Percentiles rank a stretch among this genome's conserved stretches.
phyloP scores from a whole-genome alignment of 2,888 invertebrate genomes.

The Melanchra persicariae region DNA sequence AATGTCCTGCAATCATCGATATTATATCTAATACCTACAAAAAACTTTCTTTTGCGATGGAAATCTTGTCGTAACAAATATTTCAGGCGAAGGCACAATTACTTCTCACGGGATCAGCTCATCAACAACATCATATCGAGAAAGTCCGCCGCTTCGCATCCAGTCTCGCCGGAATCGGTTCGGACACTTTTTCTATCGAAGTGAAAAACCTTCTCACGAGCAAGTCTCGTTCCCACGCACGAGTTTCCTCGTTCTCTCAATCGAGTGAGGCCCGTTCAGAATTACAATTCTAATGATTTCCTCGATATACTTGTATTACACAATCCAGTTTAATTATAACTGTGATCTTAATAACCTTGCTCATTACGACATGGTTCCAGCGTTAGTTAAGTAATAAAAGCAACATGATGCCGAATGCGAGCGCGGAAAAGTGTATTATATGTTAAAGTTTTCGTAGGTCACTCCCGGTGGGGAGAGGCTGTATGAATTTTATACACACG shows the following conservation, averaged over 20 bases:
- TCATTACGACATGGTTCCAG: conserved; percentile 23
- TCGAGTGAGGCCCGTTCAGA: conserved; percentile 66
- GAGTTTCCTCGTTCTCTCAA: conserved; percentile 81
- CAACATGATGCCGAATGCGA: conserved; percentile 21
- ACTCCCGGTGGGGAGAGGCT: conserved; percentile 22
- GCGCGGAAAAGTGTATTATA: conserved; percentile 13
- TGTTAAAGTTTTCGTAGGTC: conserved; percentile 42
- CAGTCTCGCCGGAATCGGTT: conserved; percentile 75
- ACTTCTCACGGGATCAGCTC: conserved; percentile 68
- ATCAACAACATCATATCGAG: conserved; percentile 74
- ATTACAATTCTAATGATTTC: conserved; percentile 60
- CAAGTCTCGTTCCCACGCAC: conserved; percentile 87
- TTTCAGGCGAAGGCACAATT: conserved; percentile 43
- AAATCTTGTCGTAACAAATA: conserved; percentile 11
- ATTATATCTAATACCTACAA: conserved; percentile 28
- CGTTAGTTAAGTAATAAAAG: conserved; percentile 31
- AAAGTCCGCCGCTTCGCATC: conserved; percentile 76
- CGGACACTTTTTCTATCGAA: conserved; percentile 78
- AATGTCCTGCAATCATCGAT: conserved; percentile 16
- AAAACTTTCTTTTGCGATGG: conserved; percentile 15
- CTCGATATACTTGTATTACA: conserved; percentile 47
- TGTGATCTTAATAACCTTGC: conserved; percentile 35
- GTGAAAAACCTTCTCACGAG: conserved; percentile 84
- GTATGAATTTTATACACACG: conserved; percentile 26
- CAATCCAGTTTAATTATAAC: conserved; percentile 53